Evolutionary conservation across 2,113 vertebrate genomes (phyloP).

Genomic region (Channa argus): DNA sequence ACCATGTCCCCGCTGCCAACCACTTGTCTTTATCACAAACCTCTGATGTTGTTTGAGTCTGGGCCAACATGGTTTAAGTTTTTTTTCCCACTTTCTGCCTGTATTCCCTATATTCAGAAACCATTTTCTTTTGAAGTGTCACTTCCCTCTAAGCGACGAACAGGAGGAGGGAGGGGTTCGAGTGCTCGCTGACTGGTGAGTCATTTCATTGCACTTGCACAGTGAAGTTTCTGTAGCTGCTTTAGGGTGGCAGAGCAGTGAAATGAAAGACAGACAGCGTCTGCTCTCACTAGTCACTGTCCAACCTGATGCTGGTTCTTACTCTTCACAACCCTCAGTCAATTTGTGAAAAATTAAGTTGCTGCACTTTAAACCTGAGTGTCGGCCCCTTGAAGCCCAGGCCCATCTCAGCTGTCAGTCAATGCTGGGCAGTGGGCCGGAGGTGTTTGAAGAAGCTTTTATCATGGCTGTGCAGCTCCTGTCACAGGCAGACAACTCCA

Average conservation of each 20-base stretch:
- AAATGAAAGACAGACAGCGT: constrained; percentile 41
- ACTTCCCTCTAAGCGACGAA: constrained; percentile 29
- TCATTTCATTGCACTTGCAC: constrained; percentile 35
- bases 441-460: constrained; percentile 64
- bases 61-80: constrained; percentile 51
- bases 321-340: constrained; percentile 60
- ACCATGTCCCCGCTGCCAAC: constrained; percentile 19
- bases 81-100: constrained; percentile 10
- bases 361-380: constrained; percentile 62
- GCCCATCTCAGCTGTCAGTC: constrained; percentile 66
- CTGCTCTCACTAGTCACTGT: constrained; percentile 36
- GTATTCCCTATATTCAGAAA: constrained; percentile 23
- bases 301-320: constrained; percentile 41
- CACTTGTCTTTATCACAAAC: constrained; percentile 25
- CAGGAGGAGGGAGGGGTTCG: constrained; percentile 2
- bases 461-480: constrained; percentile 56
- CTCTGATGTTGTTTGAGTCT: constrained; percentile 64
- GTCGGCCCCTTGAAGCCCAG: constrained; percentile 53
- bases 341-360: constrained; percentile 75
- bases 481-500: constrained; percentile 38
- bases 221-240: constrained; percentile 10
- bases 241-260: background rate
- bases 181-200: background rate
- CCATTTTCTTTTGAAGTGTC: constrained; percentile 70
- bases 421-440: constrained; percentile 33